Evolutionary conservation across 2,113 vertebrate genomes (phyloP).

Genomic region (Camelus bactrianus): DNA sequence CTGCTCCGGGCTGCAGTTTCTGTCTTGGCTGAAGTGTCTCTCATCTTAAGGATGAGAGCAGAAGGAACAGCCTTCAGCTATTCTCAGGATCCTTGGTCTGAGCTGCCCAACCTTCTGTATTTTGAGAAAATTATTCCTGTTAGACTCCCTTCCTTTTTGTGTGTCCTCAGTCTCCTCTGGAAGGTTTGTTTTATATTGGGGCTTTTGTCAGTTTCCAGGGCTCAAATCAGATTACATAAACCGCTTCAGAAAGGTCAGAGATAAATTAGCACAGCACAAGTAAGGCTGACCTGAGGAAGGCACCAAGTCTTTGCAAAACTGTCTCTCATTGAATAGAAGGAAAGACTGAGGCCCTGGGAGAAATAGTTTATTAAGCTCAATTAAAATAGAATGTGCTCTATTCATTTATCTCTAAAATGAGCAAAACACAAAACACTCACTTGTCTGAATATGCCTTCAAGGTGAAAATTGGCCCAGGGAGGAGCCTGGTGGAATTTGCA

Average conservation of each 20-base stretch:
- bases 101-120: not conserved
- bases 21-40: not conserved
- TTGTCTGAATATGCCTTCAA: not conserved
- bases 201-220: not conserved
- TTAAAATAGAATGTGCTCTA: not conserved
- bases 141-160: not conserved
- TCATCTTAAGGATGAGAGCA: not conserved
- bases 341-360: not conserved
- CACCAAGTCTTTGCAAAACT: not conserved
- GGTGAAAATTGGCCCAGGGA: not conserved
- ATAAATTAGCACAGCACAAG: not conserved
- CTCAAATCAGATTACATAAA: not conserved
- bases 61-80: not conserved
- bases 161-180: not conserved
- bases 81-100: not conserved
- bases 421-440: not conserved
- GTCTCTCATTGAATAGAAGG: not conserved
- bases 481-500: not conserved
- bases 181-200: not conserved
- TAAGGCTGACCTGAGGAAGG: not conserved
- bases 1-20: not conserved
- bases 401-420: not conserved
- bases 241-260: not conserved
- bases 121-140: not conserved
- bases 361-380: not conserved